These are phyloP conservation scores for Rhinophrynus dorsalis DNA, from an alignment of 2,797 vertebrate genomes.

Conservation along the genomic window DNA sequence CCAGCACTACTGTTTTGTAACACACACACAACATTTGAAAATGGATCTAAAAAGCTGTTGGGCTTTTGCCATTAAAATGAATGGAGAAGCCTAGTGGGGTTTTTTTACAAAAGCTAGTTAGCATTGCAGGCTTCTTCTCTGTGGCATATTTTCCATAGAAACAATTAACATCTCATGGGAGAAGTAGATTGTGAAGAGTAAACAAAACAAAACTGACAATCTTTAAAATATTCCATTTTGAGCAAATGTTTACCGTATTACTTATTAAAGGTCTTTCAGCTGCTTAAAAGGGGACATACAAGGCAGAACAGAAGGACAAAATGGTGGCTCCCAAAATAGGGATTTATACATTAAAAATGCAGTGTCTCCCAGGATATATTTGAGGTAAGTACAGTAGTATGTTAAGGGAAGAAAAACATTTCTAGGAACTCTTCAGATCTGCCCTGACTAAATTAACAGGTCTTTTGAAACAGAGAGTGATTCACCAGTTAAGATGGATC, in stretches of 20 bases:
- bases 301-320: too few relatives aligned
- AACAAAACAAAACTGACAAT: background rate
- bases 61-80: slow-evolving; percentile 44
- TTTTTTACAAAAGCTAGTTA: background rate
- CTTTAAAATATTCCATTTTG: slow-evolving; percentile 9
- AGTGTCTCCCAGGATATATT: too few relatives aligned
- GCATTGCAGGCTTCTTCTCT: background rate
- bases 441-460: too few relatives aligned
- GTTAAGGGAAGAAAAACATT: too few relatives aligned
- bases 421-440: too few relatives aligned
- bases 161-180: slow-evolving; percentile 27
- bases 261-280: slow-evolving; percentile 22
- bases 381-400: too few relatives aligned
- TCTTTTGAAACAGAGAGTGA: too few relatives aligned
- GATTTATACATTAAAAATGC: too few relatives aligned
- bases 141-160: slow-evolving; percentile 10
- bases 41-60: slow-evolving; percentile 41
- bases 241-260: slow-evolving; percentile 6
- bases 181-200: background rate
- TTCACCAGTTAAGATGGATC: too few relatives aligned
- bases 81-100: slow-evolving; percentile 45
- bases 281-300: too few relatives aligned
- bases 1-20: slow-evolving; percentile 34
- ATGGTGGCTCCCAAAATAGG: too few relatives aligned
- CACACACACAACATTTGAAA: slow-evolving; percentile 16